phyloP scores from a whole-genome alignment of 2,113 vertebrate genomes.

The Spea multiplicata region DNA sequence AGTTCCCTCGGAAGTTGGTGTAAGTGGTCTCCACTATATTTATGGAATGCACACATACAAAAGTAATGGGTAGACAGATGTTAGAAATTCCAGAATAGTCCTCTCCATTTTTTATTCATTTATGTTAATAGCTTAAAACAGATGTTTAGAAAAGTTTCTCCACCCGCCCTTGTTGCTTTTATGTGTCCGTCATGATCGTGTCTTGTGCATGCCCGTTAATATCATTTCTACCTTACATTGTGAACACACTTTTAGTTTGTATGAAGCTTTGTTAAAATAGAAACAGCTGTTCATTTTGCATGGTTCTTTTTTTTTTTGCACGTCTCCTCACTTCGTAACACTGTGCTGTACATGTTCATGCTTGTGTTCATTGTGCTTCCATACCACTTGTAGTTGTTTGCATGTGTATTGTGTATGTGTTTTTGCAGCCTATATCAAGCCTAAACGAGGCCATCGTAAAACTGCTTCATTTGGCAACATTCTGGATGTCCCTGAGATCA shows the following conservation, averaged over 20 bases:
- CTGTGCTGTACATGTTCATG: conserved; percentile 62
- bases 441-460: conserved; percentile 99
- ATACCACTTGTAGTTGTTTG: conserved; percentile 78
- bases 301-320: conserved; percentile 65
- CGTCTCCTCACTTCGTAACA: conserved; percentile 64
- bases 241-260: neutral
- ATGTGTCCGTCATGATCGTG: neutral
- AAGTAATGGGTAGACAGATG: too few relatives aligned
- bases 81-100: too few relatives aligned
- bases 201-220: conserved; percentile 22
- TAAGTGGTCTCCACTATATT: too few relatives aligned
- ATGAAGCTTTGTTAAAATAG: neutral
- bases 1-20: too few relatives aligned
- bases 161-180: too few relatives aligned
- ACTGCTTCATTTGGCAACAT: conserved; percentile 98
- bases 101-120: too few relatives aligned
- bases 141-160: too few relatives aligned
- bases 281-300: conserved; percentile 67
- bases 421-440: conserved; percentile 91
- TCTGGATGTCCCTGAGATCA: conserved; percentile 99
- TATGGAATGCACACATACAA: too few relatives aligned
- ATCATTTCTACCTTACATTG: neutral
- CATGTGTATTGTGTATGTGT: conserved; percentile 96
- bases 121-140: too few relatives aligned
- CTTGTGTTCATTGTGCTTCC: conserved; percentile 69